Evolutionary conservation across 2,888 invertebrate genomes (phyloP).

Genomic region (Atherix ibis): DNA sequence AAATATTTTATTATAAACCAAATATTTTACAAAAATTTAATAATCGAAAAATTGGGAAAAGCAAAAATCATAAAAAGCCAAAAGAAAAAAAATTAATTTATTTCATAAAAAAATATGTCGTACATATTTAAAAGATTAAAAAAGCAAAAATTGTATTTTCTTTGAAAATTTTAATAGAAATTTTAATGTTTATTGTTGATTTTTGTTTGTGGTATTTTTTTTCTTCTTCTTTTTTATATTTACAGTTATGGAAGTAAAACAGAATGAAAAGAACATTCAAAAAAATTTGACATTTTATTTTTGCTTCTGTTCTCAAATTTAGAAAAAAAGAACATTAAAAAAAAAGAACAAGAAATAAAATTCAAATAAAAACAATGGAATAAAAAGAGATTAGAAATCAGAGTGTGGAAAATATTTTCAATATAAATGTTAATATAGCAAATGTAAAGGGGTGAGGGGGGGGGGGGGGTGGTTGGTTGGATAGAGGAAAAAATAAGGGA

Average conservation of each 20-base stretch:
- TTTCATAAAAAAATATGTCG: too few relatives aligned
- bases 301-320: not conserved
- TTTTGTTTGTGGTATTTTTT: not conserved
- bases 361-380: not conserved
- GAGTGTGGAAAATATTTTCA: not conserved
- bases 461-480: not conserved
- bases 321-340: not conserved
- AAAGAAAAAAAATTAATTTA: too few relatives aligned
- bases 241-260: constrained; percentile 1
- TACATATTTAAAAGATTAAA: too few relatives aligned
- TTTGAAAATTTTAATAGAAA: too few relatives aligned
- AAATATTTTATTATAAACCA: too few relatives aligned
- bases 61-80: too few relatives aligned
- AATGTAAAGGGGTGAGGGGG: not conserved
- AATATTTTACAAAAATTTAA: too few relatives aligned
- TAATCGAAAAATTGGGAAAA: too few relatives aligned
- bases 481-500: not conserved
- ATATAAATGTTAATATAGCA: not conserved
- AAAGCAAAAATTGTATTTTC: too few relatives aligned
- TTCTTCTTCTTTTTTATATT: not conserved
- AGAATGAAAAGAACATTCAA: too few relatives aligned
- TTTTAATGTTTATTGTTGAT: too few relatives aligned
- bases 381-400: not conserved
- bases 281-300: too few relatives aligned
- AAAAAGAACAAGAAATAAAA: not conserved